A percentile compares a stretch with the other conserved stretches of the same genome.
phyloP scores from a whole-genome alignment of 2,888 invertebrate species.

The Cephus runcator region DNA sequence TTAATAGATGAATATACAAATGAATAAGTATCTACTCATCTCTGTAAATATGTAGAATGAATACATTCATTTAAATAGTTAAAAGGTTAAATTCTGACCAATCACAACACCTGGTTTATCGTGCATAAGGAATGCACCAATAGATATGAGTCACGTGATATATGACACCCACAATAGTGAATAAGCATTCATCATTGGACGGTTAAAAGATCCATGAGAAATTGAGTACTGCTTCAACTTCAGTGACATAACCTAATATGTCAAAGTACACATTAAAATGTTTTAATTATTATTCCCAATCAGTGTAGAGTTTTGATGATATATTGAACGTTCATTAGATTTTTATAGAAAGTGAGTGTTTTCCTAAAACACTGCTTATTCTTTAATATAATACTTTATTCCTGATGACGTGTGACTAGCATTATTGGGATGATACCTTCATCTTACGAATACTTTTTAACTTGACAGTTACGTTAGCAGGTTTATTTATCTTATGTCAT shows the following conservation, averaged over 20 bases:
- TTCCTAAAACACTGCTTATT: neutral
- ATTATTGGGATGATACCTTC: neutral
- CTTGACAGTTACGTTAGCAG: neutral
- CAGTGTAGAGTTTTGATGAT: neutral
- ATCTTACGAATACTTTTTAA: neutral
- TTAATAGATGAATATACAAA: neutral
- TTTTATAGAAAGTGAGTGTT: neutral
- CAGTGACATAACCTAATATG: neutral
- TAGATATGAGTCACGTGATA: no score
- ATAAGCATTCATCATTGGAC: no score
- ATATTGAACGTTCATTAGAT: neutral
- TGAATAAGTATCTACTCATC: no score
- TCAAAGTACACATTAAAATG: neutral
- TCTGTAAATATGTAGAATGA: no score
- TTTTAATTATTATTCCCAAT: neutral
- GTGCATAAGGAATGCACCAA: no score
- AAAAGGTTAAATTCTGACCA: no score
- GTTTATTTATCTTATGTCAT: neutral
- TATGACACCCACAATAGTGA: no score
- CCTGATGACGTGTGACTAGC: neutral
- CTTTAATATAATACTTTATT: neutral
- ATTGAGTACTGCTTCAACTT: neutral
- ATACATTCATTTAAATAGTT: no score
- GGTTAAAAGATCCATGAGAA: neutral
- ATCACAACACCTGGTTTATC: no score